Base-by-base conservation (phyloP, 2,797 vertebrate genomes). In the Siniperca obscura region DNA sequence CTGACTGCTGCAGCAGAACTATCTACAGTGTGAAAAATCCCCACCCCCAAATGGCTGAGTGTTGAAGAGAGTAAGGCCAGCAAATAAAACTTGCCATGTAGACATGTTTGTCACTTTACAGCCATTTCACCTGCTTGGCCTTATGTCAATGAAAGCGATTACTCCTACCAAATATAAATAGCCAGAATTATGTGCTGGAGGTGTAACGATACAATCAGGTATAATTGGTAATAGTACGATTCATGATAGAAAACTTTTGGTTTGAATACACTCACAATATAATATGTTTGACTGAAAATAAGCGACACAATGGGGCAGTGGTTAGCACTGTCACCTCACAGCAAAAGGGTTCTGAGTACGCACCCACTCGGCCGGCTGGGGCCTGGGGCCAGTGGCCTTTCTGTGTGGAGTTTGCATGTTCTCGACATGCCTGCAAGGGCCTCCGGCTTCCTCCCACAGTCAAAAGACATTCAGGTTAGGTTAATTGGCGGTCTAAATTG, bases 1-100 rank as follows among this genome's bases (percentile, higher is more conserved):
- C 90, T 92, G 93, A 90, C 85, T 93, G 91, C 90, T 84, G 88
- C 90, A 91, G 91, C 85, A 91, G 85, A 94, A 85, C 92, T 87
- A 92, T 90, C 90, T 84, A 87, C 76, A 78, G 70, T 76, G 88
- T 42, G 74, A 88, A 90, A 85, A 86, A 88, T 66, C 55, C 53
- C 69, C 48, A 10, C 14, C 62, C 53, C 21, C 73, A 84, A 71
- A 92, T 76, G 89, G 78, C 75, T 89, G 89, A 89, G 60, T 79
- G 75, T 13, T 87, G 46, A 86, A 57, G 78, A 87, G 86, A 85
- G 56, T 21, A 27, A 78, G 76, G 59, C 64, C 48, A 64, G 71
- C 71, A 80, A 84, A 88, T 83, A 89, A 66, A 90, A 87, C 22
- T 67, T 87, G 76, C 86, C 85, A 84, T 70, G 57, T 70, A 74